phyloP scores from a whole-genome alignment of 2,888 invertebrate genomes.

The Miltochrista miniata region DNA sequence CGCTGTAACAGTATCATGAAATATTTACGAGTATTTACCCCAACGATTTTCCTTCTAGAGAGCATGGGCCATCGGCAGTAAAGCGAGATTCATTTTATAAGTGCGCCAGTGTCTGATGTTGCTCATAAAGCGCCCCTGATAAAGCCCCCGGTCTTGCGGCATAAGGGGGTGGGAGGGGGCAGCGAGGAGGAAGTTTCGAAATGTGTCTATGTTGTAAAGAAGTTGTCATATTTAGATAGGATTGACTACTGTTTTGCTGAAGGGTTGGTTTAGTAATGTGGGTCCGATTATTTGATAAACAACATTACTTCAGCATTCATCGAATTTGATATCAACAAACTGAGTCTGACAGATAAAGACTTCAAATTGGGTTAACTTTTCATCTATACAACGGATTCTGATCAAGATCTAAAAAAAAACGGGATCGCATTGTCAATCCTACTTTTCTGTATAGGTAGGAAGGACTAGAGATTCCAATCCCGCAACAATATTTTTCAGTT shows the following conservation, averaged over 20 bases:
- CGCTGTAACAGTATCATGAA: slow-evolving; percentile 45
- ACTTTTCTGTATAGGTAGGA: no score
- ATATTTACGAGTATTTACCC: slow-evolving; percentile 57
- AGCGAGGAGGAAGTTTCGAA: slow-evolving; percentile 30
- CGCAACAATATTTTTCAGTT: no score
- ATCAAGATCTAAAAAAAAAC: no score
- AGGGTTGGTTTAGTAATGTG: slow-evolving; percentile 5
- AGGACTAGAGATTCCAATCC: no score
- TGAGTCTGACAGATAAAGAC: no score
- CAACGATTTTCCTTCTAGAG: slow-evolving; percentile 43
- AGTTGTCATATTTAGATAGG: slow-evolving; percentile 23
- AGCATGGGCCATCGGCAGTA: slow-evolving; percentile 46
- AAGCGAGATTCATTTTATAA: slow-evolving; percentile 63
- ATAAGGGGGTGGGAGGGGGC: slow-evolving; percentile 36
- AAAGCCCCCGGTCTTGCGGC: slow-evolving; percentile 54
- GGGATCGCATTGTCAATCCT: no score
- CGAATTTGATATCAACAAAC: no score
- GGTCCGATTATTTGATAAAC: slow-evolving; percentile 1
- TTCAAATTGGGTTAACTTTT: no score
- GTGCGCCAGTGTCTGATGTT: slow-evolving; percentile 57
- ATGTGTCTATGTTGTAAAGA: slow-evolving; percentile 25
- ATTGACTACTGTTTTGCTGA: slow-evolving; percentile 11
- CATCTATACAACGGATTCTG: no score
- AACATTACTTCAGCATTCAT: no score
- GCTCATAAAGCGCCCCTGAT: slow-evolving; percentile 63